These are phyloP conservation scores for Sarcophaga peregrina DNA, from an alignment of 1,140 invertebrate species.

Conservation along the genomic window DNA sequence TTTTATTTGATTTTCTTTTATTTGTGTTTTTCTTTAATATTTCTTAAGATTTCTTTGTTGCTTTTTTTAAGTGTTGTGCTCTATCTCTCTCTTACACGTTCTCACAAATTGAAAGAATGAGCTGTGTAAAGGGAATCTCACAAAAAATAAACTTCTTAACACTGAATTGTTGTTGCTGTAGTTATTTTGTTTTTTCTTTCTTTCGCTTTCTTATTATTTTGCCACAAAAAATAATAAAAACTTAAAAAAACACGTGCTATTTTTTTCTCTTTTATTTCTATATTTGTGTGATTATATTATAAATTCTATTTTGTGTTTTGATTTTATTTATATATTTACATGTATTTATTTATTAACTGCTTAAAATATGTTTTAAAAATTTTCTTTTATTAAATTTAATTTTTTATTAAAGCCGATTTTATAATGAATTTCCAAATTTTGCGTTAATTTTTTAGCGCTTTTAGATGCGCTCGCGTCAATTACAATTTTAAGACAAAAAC, in stretches of 20 bases:
- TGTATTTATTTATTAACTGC: too few species aligned
- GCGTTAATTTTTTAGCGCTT: not conserved
- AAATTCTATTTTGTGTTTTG: too few species aligned
- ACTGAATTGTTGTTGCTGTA: too few species aligned
- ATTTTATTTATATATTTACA: too few species aligned
- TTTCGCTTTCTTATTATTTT: too few species aligned
- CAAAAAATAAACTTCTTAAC: constrained; percentile 13
- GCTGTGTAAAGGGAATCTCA: not conserved
- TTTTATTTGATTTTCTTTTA: not conserved
- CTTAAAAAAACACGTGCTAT: constrained; percentile 1
- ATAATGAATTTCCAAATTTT: not conserved
- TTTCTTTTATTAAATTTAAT: not conserved
- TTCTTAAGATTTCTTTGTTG: not conserved
- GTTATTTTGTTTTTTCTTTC: too few species aligned
- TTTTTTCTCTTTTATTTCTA: not conserved
- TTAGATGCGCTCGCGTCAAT: constrained; percentile 15
- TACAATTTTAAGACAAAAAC: not conserved
- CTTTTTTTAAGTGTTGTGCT: not conserved
- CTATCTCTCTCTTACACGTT: not conserved
- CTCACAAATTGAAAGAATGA: too few species aligned
- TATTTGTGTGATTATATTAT: too few species aligned
- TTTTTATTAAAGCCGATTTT: constrained; percentile 1
- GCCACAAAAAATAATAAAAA: too few species aligned
- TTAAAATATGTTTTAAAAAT: too few species aligned
- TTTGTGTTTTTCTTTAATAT: not conserved